phyloP scores from a whole-genome alignment of 2,113 vertebrate genomes.

The Sterrhoptilus dennistouni region DNA sequence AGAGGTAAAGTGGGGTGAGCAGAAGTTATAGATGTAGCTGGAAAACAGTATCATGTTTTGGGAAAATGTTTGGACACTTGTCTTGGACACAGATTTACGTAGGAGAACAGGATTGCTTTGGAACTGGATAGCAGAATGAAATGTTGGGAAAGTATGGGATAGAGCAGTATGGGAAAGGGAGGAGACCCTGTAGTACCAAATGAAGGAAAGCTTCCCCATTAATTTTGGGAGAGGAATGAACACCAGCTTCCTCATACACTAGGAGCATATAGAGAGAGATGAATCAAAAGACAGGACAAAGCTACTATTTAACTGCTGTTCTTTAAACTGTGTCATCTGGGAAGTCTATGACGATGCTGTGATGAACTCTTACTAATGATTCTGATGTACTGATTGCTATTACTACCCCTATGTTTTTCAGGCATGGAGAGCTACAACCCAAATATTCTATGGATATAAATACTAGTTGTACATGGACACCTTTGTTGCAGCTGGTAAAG shows the following conservation, averaged over 20 bases:
- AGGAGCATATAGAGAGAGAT: neutral
- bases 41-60: neutral
- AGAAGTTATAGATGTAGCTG: neutral
- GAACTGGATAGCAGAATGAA: neutral
- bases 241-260: neutral
- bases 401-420: neutral
- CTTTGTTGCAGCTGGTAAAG: neutral
- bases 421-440: neutral
- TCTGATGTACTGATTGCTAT: neutral
- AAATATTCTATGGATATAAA: neutral
- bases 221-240: neutral
- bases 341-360: neutral
- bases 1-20: neutral
- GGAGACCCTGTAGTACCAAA: neutral
- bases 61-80: neutral
- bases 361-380: neutral
- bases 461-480: neutral
- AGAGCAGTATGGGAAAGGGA: neutral
- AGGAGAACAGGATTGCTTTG: neutral
- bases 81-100: neutral
- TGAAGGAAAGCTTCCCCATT: neutral
- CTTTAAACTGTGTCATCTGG: neutral
- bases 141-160: neutral
- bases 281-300: neutral
- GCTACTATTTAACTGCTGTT: neutral